phyloP scores from a whole-genome alignment of 1,140 invertebrate species.

The Orius insidiosus region DNA sequence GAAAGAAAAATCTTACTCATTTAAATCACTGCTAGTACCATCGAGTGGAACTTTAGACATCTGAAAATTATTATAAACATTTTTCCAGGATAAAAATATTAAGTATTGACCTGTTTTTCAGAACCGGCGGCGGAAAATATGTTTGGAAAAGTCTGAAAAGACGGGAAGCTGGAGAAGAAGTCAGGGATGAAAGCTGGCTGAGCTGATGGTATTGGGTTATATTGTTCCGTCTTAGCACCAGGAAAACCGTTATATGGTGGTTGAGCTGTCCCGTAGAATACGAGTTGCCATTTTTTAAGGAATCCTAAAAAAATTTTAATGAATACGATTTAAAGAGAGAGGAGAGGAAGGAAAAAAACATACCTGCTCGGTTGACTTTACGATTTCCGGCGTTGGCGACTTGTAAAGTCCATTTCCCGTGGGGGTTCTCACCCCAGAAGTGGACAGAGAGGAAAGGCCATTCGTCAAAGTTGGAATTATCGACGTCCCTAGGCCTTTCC shows the following conservation, averaged over 20 bases:
- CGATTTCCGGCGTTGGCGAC: constrained; percentile 73
- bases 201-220: constrained; percentile 26
- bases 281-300: constrained; percentile 79
- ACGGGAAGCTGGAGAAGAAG: constrained; percentile 14
- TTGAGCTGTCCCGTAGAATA: constrained; percentile 75
- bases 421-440: constrained; percentile 87
- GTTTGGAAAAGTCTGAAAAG: constrained; percentile 22
- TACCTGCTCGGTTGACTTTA: constrained; percentile 70
- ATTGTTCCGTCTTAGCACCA: constrained; percentile 13
- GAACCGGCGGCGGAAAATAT: constrained; percentile 22
- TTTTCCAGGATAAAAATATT: too few relatives aligned
- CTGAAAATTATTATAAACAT: too few relatives aligned
- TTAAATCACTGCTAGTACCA: not conserved
- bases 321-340: too few relatives aligned
- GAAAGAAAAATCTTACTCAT: constrained; percentile 1
- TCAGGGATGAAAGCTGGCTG: constrained; percentile 20
- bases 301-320: too few relatives aligned
- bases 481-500: constrained; percentile 76
- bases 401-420: constrained; percentile 82
- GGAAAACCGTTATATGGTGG: constrained; percentile 56
- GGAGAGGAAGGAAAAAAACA: too few relatives aligned
- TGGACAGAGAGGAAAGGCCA: constrained; percentile 97
- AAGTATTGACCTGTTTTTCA: constrained; percentile 16
- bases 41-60: constrained; percentile 7
- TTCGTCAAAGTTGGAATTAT: constrained; percentile 84